Percentiles rank a stretch among this genome's conserved stretches.
Conservation (phyloP, 2,888 invertebrate species). For the Pyrgus malvae region DNA sequence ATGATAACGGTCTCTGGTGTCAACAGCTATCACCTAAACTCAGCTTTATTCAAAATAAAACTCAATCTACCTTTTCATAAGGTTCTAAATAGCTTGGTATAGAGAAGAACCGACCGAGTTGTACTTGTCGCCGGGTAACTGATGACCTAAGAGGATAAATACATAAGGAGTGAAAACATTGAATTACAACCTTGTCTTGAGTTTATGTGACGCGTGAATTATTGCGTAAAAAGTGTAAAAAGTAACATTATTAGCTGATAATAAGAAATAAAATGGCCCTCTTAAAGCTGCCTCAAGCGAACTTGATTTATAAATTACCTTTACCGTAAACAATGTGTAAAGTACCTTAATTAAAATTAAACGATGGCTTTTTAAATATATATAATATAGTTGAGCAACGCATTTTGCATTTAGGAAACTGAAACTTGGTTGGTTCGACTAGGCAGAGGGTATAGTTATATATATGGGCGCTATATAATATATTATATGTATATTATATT, state of each 20-base stretch:
- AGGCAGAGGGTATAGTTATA: no score
- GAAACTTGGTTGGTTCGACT: no score
- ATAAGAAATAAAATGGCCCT: neutral
- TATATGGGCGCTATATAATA: no score
- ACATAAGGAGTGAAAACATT: slow-evolving; percentile 24
- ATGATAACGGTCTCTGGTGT: slow-evolving; percentile 29
- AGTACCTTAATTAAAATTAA: neutral
- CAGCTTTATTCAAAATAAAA: slow-evolving; percentile 12
- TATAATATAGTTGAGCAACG: no score
- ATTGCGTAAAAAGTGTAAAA: slow-evolving; percentile 36
- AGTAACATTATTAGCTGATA: neutral
- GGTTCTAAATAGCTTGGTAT: neutral
- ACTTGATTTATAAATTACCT: neutral
- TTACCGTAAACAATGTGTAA: neutral
- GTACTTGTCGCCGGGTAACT: slow-evolving; percentile 12
- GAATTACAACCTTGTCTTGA: slow-evolving; percentile 32
- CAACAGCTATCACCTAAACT: slow-evolving; percentile 16
- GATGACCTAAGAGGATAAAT: slow-evolving; percentile 24
- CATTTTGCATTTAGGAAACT: no score
- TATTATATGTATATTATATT: no score
- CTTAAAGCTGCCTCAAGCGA: neutral
- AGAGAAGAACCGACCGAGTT: neutral
- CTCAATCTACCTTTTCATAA: neutral
- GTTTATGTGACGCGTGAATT: slow-evolving; percentile 27
- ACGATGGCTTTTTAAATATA: no score